Conservation (phyloP, 2,113 vertebrate genomes). For the Saiga tatarica region DNA sequence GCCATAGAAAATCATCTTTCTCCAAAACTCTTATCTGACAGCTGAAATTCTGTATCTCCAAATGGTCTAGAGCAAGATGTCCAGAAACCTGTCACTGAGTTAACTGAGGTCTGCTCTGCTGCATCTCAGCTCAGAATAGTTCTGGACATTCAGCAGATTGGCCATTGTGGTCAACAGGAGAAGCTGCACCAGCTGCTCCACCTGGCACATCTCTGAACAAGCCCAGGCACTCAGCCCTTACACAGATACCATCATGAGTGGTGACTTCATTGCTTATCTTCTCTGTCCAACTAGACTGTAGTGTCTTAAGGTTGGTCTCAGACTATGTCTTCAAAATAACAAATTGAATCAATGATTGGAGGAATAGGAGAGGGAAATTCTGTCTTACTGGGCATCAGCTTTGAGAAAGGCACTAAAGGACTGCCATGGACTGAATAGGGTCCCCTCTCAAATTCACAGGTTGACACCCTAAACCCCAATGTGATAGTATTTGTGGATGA, state of each 20-base stretch:
- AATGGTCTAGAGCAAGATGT: conserved; percentile 24
- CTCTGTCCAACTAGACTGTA: neutral
- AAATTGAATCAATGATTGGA: neutral
- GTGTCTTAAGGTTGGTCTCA: neutral
- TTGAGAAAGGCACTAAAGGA: neutral
- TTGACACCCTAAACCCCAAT: neutral
- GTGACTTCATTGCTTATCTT: neutral
- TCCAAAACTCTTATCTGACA: conserved; percentile 35
- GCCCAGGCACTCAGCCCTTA: conserved; percentile 4
- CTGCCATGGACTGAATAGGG: neutral
- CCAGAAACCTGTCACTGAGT: conserved; percentile 52
- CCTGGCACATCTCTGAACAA: neutral
- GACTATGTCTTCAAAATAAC: neutral
- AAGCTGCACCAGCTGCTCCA: neutral
- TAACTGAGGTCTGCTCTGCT: neutral
- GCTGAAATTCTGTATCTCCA: conserved; percentile 41
- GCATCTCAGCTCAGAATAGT: neutral
- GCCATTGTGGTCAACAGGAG: neutral
- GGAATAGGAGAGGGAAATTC: neutral
- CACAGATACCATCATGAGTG: neutral
- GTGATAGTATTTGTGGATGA: neutral
- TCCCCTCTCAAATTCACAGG: neutral
- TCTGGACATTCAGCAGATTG: neutral
- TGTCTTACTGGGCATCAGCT: neutral
- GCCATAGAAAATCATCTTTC: conserved; percentile 4